Percentiles rank a stretch among this genome's conserved stretches.
phyloP scores from a whole-genome alignment of 2,888 invertebrate species.

The Notocelia uddmanniana region DNA sequence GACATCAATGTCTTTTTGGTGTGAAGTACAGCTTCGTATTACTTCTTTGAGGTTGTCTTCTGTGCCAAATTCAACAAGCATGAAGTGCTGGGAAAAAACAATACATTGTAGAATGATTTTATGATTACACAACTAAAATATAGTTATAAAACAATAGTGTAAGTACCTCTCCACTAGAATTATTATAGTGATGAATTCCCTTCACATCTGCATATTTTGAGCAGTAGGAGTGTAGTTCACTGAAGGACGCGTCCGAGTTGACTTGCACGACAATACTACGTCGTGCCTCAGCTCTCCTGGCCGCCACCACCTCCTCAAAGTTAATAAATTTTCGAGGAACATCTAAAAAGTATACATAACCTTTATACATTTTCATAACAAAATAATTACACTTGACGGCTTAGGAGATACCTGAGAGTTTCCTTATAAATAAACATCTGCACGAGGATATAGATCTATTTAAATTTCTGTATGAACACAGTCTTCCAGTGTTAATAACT shows the following conservation, averaged over 20 bases:
- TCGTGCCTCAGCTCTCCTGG: slow-evolving; percentile 88
- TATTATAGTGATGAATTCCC: slow-evolving; percentile 88
- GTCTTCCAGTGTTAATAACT: slow-evolving; percentile 66
- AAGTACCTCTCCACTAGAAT: slow-evolving; percentile 76
- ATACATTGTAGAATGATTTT: not conserved
- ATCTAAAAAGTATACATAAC: slow-evolving; percentile 76
- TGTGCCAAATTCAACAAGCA: slow-evolving; percentile 90
- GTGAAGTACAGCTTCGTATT: slow-evolving; percentile 83
- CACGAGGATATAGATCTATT: slow-evolving; percentile 57
- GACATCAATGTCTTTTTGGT: slow-evolving; percentile 84
- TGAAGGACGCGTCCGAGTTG: slow-evolving; percentile 88
- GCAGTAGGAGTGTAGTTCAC: slow-evolving; percentile 90
- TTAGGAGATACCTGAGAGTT: slow-evolving; percentile 66
- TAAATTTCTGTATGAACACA: slow-evolving; percentile 64
- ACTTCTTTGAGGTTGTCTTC: slow-evolving; percentile 83
- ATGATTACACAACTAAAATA: not conserved
- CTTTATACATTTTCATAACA: slow-evolving; percentile 62
- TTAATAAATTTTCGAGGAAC: slow-evolving; percentile 65
- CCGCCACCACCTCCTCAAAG: slow-evolving; percentile 86
- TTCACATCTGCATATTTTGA: slow-evolving; percentile 87
- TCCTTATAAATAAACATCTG: slow-evolving; percentile 66
- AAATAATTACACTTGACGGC: slow-evolving; percentile 38
- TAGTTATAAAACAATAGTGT: slow-evolving; percentile 10
- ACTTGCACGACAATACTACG: slow-evolving; percentile 92
- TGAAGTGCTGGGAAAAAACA: slow-evolving; percentile 86